Base-by-base conservation (phyloP, 2,113 vertebrate genomes). In the Peucedramus taeniatus region DNA sequence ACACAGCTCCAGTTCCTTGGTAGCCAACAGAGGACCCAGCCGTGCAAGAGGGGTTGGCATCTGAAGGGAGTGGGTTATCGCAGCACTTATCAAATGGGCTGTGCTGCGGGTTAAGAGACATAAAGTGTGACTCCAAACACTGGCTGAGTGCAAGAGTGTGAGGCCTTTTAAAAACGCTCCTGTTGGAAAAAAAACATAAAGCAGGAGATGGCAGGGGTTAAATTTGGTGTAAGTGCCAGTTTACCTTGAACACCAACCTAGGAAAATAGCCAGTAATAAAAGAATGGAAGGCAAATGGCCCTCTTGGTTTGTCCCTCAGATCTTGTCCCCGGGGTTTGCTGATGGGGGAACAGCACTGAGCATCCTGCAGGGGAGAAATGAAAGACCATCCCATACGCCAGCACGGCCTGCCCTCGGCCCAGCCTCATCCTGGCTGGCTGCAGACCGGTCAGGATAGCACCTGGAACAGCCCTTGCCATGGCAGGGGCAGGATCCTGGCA, bases 331-430 rank as follows among this genome's bases (percentile, higher is more conserved):
- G 69, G 89, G 80, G 71, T 47, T 76, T 31, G 64, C 44, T 97
- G 88, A 87, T 47, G 31, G 68, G 66, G 42, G 70, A 90, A 86
- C 74, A 28, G 56, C 90, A 66, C 88, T 50, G 89, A 96, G 77
- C 76, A 77, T 96, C 89, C 92, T 98, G 89, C 24, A 30, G 80
- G 71, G 83, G 53, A 89, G 87, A 94, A 97, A 97, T 28, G 45
- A 93, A 95, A 96, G 88, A 64, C 33, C n/a, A 66, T 75, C 77
- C 90, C 91, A 42, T 85, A 47, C 96, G 93, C 65, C 94, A 94
- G 89, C 84, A 68, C 21, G 49, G 96, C 96, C 96, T 90, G 60
- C 65, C 59, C 49, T 57, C 0, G 4, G 86, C 95, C 95, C 79
- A 70, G 74, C 49, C 54, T 78, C 72, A 44, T 35, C 50, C 37